Evolutionary conservation across 2,888 invertebrate genomes (phyloP).

Genomic region (Drosophila emarginata): DNA sequence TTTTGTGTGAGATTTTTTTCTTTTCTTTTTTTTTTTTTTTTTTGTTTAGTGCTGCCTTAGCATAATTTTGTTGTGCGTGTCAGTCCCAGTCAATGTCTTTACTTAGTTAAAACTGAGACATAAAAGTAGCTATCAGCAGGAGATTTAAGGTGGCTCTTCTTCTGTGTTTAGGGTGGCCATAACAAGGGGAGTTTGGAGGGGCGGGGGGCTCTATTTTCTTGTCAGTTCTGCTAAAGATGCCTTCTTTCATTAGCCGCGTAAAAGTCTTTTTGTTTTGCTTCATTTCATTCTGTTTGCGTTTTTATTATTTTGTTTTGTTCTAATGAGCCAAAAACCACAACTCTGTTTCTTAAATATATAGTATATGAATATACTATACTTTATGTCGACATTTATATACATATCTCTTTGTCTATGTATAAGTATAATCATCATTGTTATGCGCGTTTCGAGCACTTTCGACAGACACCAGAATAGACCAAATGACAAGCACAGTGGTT

Average conservation of each 20-base stretch:
- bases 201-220: not conserved
- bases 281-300: conserved; percentile 44
- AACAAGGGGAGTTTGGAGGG: no score
- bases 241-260: conserved; percentile 58
- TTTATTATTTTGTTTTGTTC: conserved; percentile 47
- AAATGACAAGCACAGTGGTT: conserved; percentile 1
- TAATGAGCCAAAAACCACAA: conserved; percentile 55
- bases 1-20: conserved; percentile 4
- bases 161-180: conserved; percentile 8
- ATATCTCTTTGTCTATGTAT: conserved; percentile 27
- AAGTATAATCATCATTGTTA: conserved; percentile 65
- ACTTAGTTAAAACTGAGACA: conserved; percentile 48
- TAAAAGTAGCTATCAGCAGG: conserved; percentile 72
- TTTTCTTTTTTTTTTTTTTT: not conserved
- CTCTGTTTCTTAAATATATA: conserved; percentile 19
- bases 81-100: conserved; percentile 39
- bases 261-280: conserved; percentile 56
- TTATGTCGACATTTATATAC: conserved; percentile 10
- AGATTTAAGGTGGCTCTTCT: conserved; percentile 53
- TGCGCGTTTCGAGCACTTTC: conserved; percentile 69
- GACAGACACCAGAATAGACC: conserved; percentile 51
- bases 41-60: conserved; percentile 65
- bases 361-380: conserved; percentile 20
- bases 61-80: conserved; percentile 58
- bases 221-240: conserved; percentile 11